Evolutionary conservation across 2,113 vertebrate species (phyloP).

Genomic region (Megaceryle torquata): DNA sequence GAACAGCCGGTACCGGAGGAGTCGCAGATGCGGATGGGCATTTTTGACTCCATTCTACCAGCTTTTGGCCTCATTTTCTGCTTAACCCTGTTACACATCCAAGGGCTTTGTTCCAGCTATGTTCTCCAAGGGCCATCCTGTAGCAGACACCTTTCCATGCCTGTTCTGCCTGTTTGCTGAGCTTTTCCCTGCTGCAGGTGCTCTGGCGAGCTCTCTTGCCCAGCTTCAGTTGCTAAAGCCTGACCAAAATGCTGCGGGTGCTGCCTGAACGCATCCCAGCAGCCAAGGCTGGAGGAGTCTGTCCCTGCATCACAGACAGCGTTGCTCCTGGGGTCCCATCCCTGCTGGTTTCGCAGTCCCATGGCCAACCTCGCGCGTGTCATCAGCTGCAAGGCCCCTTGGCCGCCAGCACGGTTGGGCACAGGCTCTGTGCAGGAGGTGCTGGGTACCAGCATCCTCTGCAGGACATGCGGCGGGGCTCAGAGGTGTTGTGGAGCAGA

Average conservation of each 20-base stretch:
- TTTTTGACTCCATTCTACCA: fast-evolving
- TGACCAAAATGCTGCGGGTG: fast-evolving
- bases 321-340: not conserved
- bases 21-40: not conserved
- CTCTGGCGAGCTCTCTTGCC: not conserved
- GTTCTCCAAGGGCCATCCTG: not conserved
- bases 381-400: not conserved
- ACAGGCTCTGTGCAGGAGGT: not conserved
- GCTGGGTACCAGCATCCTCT: not conserved
- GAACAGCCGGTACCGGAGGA: not conserved
- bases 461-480: fast-evolving
- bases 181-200: not conserved
- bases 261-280: not conserved
- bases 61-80: not conserved
- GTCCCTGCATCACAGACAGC: fast-evolving
- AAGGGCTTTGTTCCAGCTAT: not conserved
- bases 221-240: not conserved
- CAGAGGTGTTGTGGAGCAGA: fast-evolving
- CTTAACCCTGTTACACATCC: not conserved
- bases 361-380: not conserved
- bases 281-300: not conserved
- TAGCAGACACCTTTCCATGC: not conserved
- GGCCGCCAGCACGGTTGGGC: not conserved
- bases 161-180: not conserved
- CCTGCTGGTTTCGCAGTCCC: not conserved